These are phyloP conservation scores for Spheniscus humboldti DNA, from an alignment of 2,797 vertebrate species.

Conservation along the genomic window DNA sequence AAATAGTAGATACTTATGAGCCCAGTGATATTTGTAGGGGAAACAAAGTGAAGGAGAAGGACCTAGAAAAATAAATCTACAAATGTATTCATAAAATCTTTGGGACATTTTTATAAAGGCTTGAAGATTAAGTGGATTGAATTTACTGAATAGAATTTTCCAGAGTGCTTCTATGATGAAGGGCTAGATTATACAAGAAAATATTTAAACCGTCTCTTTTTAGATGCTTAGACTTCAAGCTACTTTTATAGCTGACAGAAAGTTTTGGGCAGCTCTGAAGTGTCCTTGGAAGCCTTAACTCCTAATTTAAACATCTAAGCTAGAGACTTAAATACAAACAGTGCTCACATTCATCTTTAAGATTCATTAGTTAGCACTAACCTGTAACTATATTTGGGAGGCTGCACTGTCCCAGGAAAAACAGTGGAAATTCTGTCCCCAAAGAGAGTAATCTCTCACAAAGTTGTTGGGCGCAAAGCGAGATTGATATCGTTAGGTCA, in stretches of 20 bases:
- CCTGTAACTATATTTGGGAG: background rate
- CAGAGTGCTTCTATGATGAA: background rate
- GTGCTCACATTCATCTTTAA: background rate
- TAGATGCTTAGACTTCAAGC: background rate
- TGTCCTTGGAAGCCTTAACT: background rate
- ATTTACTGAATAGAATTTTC: background rate
- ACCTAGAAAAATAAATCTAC: background rate
- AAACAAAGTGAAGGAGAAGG: conserved; percentile 6
- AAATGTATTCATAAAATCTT: background rate
- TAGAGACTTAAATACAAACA: background rate
- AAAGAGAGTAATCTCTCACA: background rate
- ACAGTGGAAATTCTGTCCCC: background rate
- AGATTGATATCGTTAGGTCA: background rate
- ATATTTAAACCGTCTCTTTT: background rate
- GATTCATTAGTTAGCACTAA: background rate
- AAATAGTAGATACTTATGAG: conserved; percentile 32
- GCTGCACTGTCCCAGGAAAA: background rate
- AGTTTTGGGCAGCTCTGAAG: background rate
- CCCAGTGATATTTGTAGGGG: conserved; percentile 7
- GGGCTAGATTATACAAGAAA: background rate
- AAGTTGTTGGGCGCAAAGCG: rapidly evolving
- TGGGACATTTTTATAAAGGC: background rate
- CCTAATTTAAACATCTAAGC: background rate
- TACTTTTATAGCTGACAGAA: background rate
- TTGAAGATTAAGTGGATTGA: background rate